Evolutionary conservation across 2,888 invertebrate species (phyloP).

Genomic region (Epinotia nisella): DNA sequence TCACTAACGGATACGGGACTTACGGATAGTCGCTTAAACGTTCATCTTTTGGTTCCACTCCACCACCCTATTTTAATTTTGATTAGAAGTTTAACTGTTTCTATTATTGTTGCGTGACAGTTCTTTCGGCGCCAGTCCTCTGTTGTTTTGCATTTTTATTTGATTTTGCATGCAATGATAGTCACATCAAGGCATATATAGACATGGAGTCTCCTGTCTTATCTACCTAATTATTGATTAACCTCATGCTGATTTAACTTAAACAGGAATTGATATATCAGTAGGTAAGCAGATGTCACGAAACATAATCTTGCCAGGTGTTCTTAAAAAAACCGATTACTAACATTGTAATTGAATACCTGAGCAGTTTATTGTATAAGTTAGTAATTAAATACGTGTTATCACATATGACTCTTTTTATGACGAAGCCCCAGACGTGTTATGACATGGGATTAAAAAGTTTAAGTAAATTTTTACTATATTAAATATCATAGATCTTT

Average conservation of each 20-base stretch:
- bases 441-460: conserved; percentile 3
- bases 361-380: neutral
- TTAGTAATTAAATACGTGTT: conserved; percentile 18
- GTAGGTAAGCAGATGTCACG: neutral
- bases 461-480: conserved; percentile 10
- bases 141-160: conserved; percentile 61
- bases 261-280: neutral
- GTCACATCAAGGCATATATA: conserved; percentile 50
- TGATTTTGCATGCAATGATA: conserved; percentile 59
- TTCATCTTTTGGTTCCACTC: too few species aligned
- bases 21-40: too few species aligned
- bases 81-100: neutral
- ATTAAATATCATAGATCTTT: conserved; percentile 21
- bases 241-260: neutral
- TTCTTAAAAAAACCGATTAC: conserved; percentile 2
- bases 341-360: conserved; percentile 19
- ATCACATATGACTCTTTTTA: conserved; percentile 12
- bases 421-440: conserved; percentile 29
- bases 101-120: neutral
- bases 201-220: conserved; percentile 44
- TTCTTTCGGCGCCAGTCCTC: conserved; percentile 55
- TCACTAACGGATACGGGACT: conserved; percentile 21
- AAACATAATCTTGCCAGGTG: conserved; percentile 24
- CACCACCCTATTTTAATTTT: conserved; percentile 12
- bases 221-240: neutral